Conservation (phyloP, 2,888 invertebrate species). For the Oscheius onirici region DNA sequence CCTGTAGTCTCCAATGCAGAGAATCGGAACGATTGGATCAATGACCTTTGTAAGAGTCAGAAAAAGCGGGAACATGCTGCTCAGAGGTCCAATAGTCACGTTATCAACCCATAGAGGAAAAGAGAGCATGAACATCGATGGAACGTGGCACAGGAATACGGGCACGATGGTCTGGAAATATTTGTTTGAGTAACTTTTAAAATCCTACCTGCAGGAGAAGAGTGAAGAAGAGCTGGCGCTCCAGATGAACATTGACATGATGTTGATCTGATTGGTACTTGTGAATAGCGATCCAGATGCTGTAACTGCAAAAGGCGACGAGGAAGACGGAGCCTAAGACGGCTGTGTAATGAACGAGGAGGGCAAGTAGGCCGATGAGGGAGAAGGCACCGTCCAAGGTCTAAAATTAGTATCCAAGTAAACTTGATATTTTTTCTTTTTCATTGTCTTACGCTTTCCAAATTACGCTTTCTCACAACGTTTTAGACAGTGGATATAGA, state of each 20-base stretch:
- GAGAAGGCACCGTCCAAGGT: slow-evolving; percentile 16
- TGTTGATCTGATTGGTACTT: slow-evolving; percentile 9
- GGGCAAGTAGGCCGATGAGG: background rate
- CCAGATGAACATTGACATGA: background rate
- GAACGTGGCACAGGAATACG: slow-evolving; percentile 9
- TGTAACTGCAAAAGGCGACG: slow-evolving; percentile 2
- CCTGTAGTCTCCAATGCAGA: slow-evolving; percentile 6
- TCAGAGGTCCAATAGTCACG: slow-evolving; percentile 16
- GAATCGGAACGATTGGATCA: slow-evolving; percentile 6
- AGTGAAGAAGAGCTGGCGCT: slow-evolving; percentile 9
- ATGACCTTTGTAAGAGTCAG: slow-evolving; percentile 19
- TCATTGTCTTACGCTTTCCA: too few relatives aligned
- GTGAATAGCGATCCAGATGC: slow-evolving; percentile 7
- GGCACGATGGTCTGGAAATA: slow-evolving; percentile 13
- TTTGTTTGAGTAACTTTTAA: too few relatives aligned
- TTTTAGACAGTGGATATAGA: too few relatives aligned
- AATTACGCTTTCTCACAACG: too few relatives aligned
- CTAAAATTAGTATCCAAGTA: slow-evolving; percentile 7
- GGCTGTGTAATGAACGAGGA: slow-evolving; percentile 13
- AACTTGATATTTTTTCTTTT: too few relatives aligned
- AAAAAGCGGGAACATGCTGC: slow-evolving; percentile 15
- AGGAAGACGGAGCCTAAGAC: slow-evolving; percentile 1
- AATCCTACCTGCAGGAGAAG: slow-evolving; percentile 8
- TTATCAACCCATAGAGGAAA: slow-evolving; percentile 24
- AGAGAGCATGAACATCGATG: slow-evolving; percentile 18